Conservation (phyloP, 1,140 invertebrate genomes). For the Melitaea cinxia region DNA sequence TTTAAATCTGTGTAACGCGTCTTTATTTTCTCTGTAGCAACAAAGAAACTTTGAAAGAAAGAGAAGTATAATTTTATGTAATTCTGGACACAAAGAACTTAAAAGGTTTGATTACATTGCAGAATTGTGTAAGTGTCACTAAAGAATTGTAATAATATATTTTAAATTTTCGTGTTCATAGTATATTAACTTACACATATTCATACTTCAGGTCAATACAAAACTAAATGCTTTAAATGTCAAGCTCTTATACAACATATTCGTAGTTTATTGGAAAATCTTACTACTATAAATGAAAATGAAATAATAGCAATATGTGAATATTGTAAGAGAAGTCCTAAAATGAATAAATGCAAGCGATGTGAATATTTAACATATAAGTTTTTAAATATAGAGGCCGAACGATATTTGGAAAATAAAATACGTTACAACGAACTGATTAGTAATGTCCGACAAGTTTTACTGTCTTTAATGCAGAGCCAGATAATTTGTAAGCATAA, state of each 20-base stretch:
- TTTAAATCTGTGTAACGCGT: too few species aligned
- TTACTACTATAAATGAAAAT: constrained; percentile 39
- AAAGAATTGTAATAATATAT: background rate
- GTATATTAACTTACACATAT: too few species aligned
- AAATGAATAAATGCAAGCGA: constrained; percentile 36
- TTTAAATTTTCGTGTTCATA: too few species aligned
- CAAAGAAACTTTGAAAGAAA: background rate
- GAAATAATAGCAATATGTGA: constrained; percentile 36
- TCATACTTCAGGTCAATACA: constrained; percentile 9
- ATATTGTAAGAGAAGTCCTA: constrained; percentile 32
- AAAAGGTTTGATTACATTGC: constrained; percentile 38
- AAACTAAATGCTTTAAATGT: constrained; percentile 4
- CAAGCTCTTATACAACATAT: constrained; percentile 12
- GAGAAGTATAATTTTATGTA: constrained; percentile 35
- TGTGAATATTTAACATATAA: constrained; percentile 37
- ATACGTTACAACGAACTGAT: constrained; percentile 33
- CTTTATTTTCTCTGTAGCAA: constrained; percentile 6
- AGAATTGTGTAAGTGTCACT: constrained; percentile 40
- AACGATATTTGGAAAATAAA: constrained; percentile 18
- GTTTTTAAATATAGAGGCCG: constrained; percentile 18
- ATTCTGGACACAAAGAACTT: constrained; percentile 30
- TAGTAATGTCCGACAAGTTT: constrained; percentile 28
- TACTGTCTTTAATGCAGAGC: constrained; percentile 26
- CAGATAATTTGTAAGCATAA: constrained; percentile 27
- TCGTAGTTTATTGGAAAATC: constrained; percentile 34